Percentiles rank a stretch among this genome's conserved stretches.
Evolutionary conservation across 2,113 vertebrate species (phyloP).

Genomic region (Pagrus major): DNA sequence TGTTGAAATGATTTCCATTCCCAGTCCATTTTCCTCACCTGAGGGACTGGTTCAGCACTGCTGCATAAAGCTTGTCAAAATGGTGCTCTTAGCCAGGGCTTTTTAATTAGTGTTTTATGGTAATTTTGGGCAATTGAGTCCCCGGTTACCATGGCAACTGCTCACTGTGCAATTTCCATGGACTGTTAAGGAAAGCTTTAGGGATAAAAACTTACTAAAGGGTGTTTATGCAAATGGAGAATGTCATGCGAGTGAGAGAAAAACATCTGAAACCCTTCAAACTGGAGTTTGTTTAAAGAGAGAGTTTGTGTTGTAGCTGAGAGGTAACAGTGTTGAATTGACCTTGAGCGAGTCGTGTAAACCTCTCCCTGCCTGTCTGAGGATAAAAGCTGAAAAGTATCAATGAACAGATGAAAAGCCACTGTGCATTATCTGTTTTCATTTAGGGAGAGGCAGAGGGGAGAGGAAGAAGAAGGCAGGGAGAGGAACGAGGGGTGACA

Average conservation of each 20-base stretch:
- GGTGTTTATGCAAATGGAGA: slow-evolving; percentile 72
- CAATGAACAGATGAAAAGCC: slow-evolving; percentile 20
- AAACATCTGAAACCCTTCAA: slow-evolving; percentile 17
- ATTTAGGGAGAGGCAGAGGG: slow-evolving; percentile 24
- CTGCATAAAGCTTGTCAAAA: slow-evolving; percentile 67
- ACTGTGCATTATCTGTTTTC: slow-evolving; percentile 36
- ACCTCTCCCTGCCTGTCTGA: background rate
- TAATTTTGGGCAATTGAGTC: slow-evolving; percentile 76
- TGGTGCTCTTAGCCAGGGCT: slow-evolving; percentile 53
- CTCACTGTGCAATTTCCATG: slow-evolving; percentile 65
- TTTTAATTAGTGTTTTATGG: slow-evolving; percentile 77
- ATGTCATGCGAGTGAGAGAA: slow-evolving; percentile 17
- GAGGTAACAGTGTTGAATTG: slow-evolving; percentile 9
- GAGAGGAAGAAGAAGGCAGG: slow-evolving; percentile 22
- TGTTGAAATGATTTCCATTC: slow-evolving; percentile 40
- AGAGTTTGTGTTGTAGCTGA: background rate
- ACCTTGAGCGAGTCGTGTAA: slow-evolving; percentile 27
- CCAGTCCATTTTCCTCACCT: slow-evolving; percentile 57
- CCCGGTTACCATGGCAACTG: slow-evolving; percentile 65
- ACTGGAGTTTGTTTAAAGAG: background rate
- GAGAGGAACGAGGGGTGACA: slow-evolving; percentile 48
- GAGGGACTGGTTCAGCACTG: slow-evolving; percentile 48
- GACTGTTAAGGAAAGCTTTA: slow-evolving; percentile 67
- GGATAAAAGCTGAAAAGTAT: slow-evolving; percentile 24
- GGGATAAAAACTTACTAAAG: slow-evolving; percentile 66